A percentile compares a stretch with the other conserved stretches of the same genome.
These are phyloP conservation scores for Simalia tracyae DNA, from an alignment of 2,797 vertebrate genomes.

Conservation along the genomic window DNA sequence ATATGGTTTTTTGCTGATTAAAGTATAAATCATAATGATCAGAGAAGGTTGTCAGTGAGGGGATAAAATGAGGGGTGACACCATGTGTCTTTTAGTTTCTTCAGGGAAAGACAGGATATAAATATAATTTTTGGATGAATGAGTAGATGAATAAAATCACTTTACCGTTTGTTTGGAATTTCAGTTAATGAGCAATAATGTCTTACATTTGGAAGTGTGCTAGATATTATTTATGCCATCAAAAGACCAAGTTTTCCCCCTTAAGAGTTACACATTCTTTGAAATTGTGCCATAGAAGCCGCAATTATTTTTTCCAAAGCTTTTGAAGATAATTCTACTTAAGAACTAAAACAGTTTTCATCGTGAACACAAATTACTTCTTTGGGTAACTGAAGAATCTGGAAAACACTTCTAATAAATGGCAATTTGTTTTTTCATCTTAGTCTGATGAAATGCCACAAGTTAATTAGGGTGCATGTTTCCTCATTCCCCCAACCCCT, in stretches of 20 bases:
- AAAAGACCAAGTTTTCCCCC: not conserved
- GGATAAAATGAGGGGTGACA: not conserved
- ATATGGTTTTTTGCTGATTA: not conserved
- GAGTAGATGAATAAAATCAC: not conserved
- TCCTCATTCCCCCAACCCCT: not conserved
- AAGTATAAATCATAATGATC: not conserved
- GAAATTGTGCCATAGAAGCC: not conserved
- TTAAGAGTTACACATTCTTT: not conserved
- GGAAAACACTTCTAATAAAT: slow-evolving; percentile 30
- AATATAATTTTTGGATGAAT: not conserved
- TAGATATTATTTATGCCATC: not conserved
- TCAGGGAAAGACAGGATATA: not conserved
- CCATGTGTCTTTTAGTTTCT: not conserved
- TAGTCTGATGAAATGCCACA: slow-evolving; percentile 32
- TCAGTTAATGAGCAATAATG: not conserved
- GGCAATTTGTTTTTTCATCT: slow-evolving; percentile 40
- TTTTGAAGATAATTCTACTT: not conserved
- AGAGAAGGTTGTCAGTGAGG: not conserved
- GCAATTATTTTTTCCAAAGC: not conserved
- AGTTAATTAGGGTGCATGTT: slow-evolving; percentile 22
- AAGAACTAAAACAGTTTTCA: slow-evolving; percentile 30
- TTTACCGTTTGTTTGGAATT: not conserved
- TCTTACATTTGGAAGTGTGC: not conserved
- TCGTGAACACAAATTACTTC: slow-evolving; percentile 1
- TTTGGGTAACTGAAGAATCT: slow-evolving; percentile 21